Conservation (phyloP, 2,113 vertebrate genomes). For the Indicator indicator region DNA sequence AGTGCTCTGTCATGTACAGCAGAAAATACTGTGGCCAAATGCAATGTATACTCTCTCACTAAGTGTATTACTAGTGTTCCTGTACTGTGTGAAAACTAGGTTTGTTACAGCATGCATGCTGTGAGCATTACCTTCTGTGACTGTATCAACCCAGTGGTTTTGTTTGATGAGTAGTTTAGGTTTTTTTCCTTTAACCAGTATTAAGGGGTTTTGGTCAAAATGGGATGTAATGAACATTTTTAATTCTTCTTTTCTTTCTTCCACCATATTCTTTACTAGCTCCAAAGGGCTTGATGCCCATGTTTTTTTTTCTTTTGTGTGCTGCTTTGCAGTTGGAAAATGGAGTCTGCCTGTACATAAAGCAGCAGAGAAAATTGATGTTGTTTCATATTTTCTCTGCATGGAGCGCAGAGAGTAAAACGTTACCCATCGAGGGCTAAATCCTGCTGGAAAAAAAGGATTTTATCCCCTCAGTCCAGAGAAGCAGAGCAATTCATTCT, state of each 20-base stretch:
- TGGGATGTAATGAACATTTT: not conserved
- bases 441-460: not conserved
- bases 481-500: not conserved
- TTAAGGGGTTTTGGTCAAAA: not conserved
- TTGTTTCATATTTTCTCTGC: not conserved
- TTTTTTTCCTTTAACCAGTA: not conserved
- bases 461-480: not conserved
- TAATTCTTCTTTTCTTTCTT: not conserved
- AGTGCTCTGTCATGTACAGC: not conserved
- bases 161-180: not conserved
- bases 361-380: not conserved
- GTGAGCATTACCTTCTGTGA: not conserved
- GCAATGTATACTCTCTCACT: not conserved
- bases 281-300: not conserved
- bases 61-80: not conserved
- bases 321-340: not conserved
- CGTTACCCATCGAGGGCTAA: not conserved
- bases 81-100: not conserved
- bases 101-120: not conserved
- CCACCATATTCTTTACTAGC: not conserved
- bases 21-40: not conserved
- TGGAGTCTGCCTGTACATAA: not conserved
- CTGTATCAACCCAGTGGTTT: not conserved
- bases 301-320: not conserved
- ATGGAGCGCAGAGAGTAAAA: not conserved